Percentiles rank a stretch among this genome's conserved stretches.
phyloP scores from a whole-genome alignment of 1,140 invertebrate species.

The Heterodera carotae region DNA sequence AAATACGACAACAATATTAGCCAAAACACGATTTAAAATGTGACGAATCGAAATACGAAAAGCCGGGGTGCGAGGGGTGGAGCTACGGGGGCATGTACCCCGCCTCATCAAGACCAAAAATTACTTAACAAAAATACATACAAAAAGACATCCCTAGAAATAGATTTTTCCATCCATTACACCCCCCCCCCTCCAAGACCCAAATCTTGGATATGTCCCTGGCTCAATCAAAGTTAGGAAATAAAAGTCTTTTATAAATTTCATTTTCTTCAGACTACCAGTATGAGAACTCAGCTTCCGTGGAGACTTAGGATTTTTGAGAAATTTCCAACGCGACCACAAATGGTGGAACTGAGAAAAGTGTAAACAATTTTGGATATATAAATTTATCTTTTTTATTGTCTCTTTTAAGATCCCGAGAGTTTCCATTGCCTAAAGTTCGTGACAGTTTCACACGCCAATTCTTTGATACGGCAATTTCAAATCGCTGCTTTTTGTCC shows the following conservation, averaged over 20 bases:
- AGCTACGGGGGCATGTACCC: too few species aligned
- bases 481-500: slow-evolving; percentile 5
- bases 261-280: slow-evolving; percentile 75
- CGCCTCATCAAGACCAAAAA: too few species aligned
- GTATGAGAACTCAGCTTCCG: slow-evolving; percentile 88
- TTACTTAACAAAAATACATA: too few species aligned
- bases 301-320: slow-evolving; percentile 93
- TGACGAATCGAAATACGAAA: too few species aligned
- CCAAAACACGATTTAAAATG: too few species aligned
- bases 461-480: slow-evolving; percentile 23
- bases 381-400: neutral
- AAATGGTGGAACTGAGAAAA: slow-evolving; percentile 94
- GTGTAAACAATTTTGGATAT: slow-evolving; percentile 69
- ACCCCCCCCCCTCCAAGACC: too few species aligned
- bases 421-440: slow-evolving; percentile 93
- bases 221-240: too few species aligned
- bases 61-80: too few species aligned
- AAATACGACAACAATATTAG: too few species aligned
- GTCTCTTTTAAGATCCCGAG: slow-evolving; percentile 67
- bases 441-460: slow-evolving; percentile 95
- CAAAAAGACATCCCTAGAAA: too few species aligned
- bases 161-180: too few species aligned
- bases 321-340: slow-evolving; percentile 96
- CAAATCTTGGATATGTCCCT: too few species aligned
- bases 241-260: neutral